Evolutionary conservation across 2,113 vertebrate species (phyloP).

Genomic region (Burhinus bistriatus): DNA sequence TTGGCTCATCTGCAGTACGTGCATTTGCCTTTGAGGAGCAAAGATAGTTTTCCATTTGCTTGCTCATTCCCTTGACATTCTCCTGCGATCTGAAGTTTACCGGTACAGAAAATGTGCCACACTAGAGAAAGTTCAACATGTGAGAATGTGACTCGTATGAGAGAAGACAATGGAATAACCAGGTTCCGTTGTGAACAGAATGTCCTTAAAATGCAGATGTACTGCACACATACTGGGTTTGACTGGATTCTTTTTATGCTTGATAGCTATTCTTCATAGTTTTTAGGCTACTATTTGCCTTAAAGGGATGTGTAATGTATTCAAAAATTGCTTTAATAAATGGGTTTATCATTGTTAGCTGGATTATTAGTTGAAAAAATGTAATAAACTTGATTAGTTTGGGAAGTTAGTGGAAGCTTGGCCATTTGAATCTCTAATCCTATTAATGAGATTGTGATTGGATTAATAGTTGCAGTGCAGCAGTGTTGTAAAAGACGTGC

Average conservation of each 20-base stretch:
- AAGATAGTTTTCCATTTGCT: neutral
- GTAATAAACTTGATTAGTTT: conserved; percentile 48
- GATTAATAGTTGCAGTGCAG: conserved; percentile 38
- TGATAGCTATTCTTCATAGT: neutral
- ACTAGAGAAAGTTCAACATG: neutral
- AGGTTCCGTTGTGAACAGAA: neutral
- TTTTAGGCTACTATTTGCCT: conserved; percentile 15
- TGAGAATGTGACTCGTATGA: neutral
- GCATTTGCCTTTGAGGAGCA: neutral
- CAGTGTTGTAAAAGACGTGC: neutral
- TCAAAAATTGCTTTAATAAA: conserved; percentile 39
- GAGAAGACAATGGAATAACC: neutral
- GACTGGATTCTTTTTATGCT: neutral
- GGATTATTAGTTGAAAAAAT: conserved; percentile 50
- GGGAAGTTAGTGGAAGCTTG: neutral
- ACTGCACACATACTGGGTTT: neutral
- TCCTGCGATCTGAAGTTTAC: neutral
- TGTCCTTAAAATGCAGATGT: neutral
- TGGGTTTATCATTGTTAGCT: conserved; percentile 40
- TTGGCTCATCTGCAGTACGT: neutral
- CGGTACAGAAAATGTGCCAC: neutral
- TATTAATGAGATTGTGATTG: conserved; percentile 50
- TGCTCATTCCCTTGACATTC: neutral
- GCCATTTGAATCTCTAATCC: conserved; percentile 40
- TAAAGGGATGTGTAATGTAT: conserved; percentile 15